A percentile compares a stretch with the other conserved stretches of the same genome.
Conservation (phyloP, 2,888 invertebrate species). For the Cephalotes varians region DNA sequence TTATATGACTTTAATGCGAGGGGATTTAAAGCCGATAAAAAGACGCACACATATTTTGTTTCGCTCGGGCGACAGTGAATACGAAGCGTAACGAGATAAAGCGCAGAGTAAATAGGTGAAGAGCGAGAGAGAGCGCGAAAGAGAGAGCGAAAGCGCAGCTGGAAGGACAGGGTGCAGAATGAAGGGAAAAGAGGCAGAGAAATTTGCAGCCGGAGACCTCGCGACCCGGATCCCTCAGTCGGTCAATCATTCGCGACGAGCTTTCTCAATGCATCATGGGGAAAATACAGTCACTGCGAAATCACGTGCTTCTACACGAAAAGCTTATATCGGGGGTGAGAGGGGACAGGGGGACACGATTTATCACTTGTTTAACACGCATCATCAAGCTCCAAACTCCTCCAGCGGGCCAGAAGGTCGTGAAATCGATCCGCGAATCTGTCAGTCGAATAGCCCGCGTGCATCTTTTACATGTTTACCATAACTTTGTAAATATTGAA, state of each 20-base stretch:
- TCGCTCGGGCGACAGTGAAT: slow-evolving; percentile 78
- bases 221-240: slow-evolving; percentile 48
- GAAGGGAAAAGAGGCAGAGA: slow-evolving; percentile 37
- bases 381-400: slow-evolving; percentile 31
- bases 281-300: slow-evolving; percentile 63
- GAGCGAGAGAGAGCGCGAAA: slow-evolving; percentile 38
- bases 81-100: slow-evolving; percentile 71
- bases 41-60: slow-evolving; percentile 24
- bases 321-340: slow-evolving; percentile 53
- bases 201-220: slow-evolving; percentile 50
- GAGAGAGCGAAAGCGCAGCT: slow-evolving; percentile 16
- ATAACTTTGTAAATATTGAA: not conserved
- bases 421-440: not conserved
- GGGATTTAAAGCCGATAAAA: slow-evolving; percentile 49
- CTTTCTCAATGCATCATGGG: slow-evolving; percentile 61
- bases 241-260: slow-evolving; percentile 65
- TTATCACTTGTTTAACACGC: slow-evolving; percentile 65
- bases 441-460: no score
- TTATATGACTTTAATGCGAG: slow-evolving; percentile 32
- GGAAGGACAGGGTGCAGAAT: not conserved
- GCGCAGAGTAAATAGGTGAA: slow-evolving; percentile 48
- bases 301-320: slow-evolving; percentile 60
- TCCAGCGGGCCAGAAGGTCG: not conserved
- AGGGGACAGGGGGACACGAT: slow-evolving; percentile 50
- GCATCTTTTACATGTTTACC: not conserved